Evolutionary conservation across 2,888 invertebrate genomes (phyloP).

Genomic region (Nephrocerus scutellatus): DNA sequence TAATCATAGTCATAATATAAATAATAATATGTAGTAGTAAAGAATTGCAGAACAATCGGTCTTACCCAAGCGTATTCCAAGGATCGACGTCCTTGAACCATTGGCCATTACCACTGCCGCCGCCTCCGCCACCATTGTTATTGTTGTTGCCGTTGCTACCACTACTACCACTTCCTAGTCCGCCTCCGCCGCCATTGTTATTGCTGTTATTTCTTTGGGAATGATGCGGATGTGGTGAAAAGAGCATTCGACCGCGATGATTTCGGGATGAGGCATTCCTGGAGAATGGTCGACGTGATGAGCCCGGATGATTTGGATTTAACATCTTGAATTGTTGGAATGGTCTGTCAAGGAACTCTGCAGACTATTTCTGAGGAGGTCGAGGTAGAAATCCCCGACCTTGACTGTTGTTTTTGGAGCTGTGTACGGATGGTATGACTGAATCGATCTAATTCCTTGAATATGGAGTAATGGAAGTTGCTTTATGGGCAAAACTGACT

Average conservation of each 20-base stretch:
- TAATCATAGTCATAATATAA: neutral
- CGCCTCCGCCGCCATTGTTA: constrained; percentile 23
- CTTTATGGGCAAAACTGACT: too few species aligned
- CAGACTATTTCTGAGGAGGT: too few species aligned
- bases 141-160: constrained; percentile 22
- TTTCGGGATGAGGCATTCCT: constrained; percentile 44
- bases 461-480: too few species aligned
- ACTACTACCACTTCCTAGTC: constrained; percentile 26
- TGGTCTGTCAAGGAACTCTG: neutral
- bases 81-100: constrained; percentile 37
- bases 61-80: constrained; percentile 46
- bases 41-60: constrained; percentile 28
- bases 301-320: constrained; percentile 43
- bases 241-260: constrained; percentile 43
- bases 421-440: too few species aligned
- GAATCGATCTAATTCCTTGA: too few species aligned
- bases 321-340: constrained; percentile 27
- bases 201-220: constrained; percentile 23
- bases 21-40: neutral
- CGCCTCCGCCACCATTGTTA: constrained; percentile 7
- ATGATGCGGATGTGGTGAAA: constrained; percentile 42
- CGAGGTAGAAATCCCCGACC: too few species aligned
- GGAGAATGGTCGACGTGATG: constrained; percentile 44
- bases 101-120: too few species aligned
- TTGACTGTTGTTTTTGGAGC: too few species aligned